Evolutionary conservation across 2,113 vertebrate species (phyloP), one percentile per base, ranked within the genome.

Genomic region (Nyctibius bracteatus): DNA sequence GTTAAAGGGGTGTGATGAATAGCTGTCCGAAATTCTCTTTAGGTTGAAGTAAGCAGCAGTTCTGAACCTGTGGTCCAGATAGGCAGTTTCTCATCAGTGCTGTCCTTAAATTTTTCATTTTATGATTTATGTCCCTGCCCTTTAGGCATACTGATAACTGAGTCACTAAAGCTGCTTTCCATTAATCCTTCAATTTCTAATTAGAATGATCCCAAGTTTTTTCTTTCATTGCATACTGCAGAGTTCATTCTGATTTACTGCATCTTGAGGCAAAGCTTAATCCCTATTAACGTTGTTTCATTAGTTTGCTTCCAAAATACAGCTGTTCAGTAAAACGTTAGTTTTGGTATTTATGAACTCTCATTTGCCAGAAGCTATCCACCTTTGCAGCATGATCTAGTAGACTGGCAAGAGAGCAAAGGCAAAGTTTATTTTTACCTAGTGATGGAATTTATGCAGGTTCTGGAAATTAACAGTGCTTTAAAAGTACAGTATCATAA

Each of bases 111-210:
- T 55, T 74, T 91, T 78, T 59, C 37, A 78, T 91, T 81, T 78
- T 1, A 1, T 47, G 12, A 81, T 84, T 88, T 92, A 86, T 23
- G 86, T 39, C 43, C 75, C 63, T 84, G 46, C 33, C 63, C 65
- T 86, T 70, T 51, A 94, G 83, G 68, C 72, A 89, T 25, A 70
- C 80, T 74, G 51, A 94, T 67, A 92, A 92, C 43, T 21, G 80
- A 92, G 25, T 86, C 71, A 88, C 23, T 59, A 88, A 86, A 96
- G 65, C 72, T 74, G 51, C 77, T 92, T 94, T 86, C 47, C 55
- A 86, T 74, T 94, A 94, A 94, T 96, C 88, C 68, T 91, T 94
- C 83, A 20, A 66, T 74, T 94, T 86, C 51, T 71, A 95, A 92
- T 89, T 89, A 88, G 59, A 91, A 86, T 47, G 37, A 88, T 39